Base-by-base conservation (phyloP, 1,140 invertebrate species). In the Ylistrum balloti region DNA sequence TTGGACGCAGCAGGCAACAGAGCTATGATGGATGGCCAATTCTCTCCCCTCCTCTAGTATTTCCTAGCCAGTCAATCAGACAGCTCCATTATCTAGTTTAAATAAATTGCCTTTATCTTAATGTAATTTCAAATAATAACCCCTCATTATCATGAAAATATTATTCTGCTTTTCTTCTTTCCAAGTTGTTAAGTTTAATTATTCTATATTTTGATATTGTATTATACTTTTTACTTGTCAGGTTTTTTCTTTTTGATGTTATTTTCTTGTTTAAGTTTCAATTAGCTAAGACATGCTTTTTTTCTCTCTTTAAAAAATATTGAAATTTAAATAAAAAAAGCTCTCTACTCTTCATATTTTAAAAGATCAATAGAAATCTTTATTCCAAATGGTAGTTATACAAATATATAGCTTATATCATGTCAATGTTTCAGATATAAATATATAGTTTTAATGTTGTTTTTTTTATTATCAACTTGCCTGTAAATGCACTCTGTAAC, bases 31-130 rank as follows among this genome's bases (percentile, higher is more conserved):
- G 56, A 74, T 74, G 3, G 56, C 56, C n/a, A 74, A 74, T 74
- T 74, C 56, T 74, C 56, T 74, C 56, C 56, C 56, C 56, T 74
- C 56, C 56, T 74, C 56, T 74, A 74, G 56, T 28, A 74, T 74
- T 74, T 74, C n/a, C 56, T 74, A 28, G 56, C n/a, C 56, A 28
- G 56, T 74, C 56, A n/a, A 74, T 74, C 56, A 74, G 56, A 74
- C 56, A 28, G 5, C 10, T 74, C 56, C 56, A 74, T 74, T 74
- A 74, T 74, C 56, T 74, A 74, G 56, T 74, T 74, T 22, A 74
- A 74, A 74, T 74, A 74, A 74, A 74, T 74, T 74, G 56, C 56
- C 56, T 74, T 74, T 74, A 74, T 74, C 56, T 74, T 74, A 74
- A 74, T 74, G 56, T 74, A 28, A 74, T 74, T 74, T 74, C 56